Evolutionary conservation across 2,797 vertebrate genomes (phyloP).

Genomic region (Anisognathus igniventris): DNA sequence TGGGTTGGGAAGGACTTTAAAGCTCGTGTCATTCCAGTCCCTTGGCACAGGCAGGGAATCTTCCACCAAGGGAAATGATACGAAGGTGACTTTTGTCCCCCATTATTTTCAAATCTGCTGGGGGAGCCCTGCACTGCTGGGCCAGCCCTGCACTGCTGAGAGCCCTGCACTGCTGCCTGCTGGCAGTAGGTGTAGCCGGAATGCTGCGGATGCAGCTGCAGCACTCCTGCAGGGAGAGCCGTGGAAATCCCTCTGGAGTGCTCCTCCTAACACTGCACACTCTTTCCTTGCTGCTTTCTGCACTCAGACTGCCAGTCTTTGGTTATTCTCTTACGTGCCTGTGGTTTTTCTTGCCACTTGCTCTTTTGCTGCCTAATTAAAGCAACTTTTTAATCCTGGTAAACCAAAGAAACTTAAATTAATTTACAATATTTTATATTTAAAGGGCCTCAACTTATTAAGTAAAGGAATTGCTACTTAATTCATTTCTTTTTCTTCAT

Average conservation of each 20-base stretch:
- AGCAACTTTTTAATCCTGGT: not conserved
- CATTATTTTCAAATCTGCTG: not conserved
- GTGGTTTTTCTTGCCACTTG: rapidly evolving
- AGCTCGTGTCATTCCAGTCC: not conserved
- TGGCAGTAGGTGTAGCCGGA: constrained; percentile 31
- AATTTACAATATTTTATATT: not conserved
- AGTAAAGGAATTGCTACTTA: not conserved
- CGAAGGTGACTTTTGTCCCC: not conserved
- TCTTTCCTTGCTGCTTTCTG: not conserved
- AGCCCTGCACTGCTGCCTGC: not conserved
- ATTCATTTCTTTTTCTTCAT: too few relatives aligned
- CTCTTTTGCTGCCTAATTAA: not conserved
- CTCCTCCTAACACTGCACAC: rapidly evolving
- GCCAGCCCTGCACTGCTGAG: not conserved
- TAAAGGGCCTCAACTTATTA: not conserved
- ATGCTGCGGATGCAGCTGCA: not conserved
- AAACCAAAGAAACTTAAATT: not conserved
- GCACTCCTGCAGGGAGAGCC: not conserved
- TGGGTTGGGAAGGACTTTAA: not conserved
- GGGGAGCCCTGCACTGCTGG: too few relatives aligned
- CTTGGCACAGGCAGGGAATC: not conserved
- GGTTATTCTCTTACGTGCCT: not conserved
- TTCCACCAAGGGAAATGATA: not conserved
- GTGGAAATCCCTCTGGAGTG: rapidly evolving
- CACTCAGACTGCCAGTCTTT: rapidly evolving